Conservation (phyloP, 2,797 vertebrate species). For the Sebastes steindachneri region DNA sequence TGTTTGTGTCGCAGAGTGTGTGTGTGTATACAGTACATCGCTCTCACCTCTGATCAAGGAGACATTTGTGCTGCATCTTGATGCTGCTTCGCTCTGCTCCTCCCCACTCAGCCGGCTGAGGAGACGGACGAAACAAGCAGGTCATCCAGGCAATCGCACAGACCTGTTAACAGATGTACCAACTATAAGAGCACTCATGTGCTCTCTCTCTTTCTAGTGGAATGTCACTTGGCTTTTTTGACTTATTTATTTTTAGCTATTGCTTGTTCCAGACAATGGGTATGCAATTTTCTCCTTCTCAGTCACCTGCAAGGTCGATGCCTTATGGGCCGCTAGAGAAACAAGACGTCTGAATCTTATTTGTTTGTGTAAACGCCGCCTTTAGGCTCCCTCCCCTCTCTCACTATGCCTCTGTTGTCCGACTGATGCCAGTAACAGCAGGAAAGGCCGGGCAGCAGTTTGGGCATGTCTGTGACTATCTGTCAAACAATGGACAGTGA, state of each 20-base stretch:
- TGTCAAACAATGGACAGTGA: constrained; percentile 61
- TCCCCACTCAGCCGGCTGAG: constrained; percentile 15
- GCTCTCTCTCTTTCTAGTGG: constrained; percentile 9
- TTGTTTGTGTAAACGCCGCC: constrained; percentile 37
- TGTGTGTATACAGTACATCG: constrained; percentile 6
- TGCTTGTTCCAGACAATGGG: constrained; percentile 31
- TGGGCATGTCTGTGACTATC: constrained; percentile 59
- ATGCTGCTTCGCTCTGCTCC: constrained; percentile 27
- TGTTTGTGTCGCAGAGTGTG: not conserved
- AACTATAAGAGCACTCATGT: constrained; percentile 16
- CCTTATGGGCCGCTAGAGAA: constrained; percentile 20
- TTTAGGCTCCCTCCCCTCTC: constrained; percentile 25
- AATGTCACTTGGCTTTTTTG: constrained; percentile 23
- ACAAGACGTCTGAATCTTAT: constrained; percentile 32
- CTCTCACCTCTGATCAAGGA: constrained; percentile 61
- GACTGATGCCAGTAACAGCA: constrained; percentile 45
- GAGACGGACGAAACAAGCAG: constrained; percentile 35
- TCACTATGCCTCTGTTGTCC: constrained; percentile 20
- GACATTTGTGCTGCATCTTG: constrained; percentile 47
- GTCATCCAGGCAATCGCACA: constrained; percentile 25
- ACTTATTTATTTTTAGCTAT: constrained; percentile 41
- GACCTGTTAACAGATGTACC: constrained; percentile 51
- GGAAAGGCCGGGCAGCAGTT: constrained; percentile 36
- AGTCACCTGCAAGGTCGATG: constrained; percentile 52
- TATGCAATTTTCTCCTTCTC: constrained; percentile 49